Evolutionary conservation across 2,113 vertebrate species (phyloP).

Genomic region (Perca schrenkii): DNA sequence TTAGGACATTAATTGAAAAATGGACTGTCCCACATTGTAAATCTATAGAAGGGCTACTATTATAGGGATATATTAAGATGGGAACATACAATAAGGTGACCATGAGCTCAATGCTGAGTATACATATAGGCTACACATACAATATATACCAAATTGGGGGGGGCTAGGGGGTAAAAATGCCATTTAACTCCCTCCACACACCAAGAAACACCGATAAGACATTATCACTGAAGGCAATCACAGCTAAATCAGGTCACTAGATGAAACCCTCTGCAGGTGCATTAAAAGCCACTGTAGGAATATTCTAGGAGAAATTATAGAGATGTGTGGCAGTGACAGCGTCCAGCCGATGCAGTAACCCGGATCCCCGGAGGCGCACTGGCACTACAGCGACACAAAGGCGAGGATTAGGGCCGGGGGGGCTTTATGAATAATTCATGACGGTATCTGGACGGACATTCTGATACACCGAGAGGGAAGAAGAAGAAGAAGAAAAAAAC

Average conservation of each 20-base stretch:
- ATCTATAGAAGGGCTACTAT: neutral
- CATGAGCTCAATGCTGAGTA: neutral
- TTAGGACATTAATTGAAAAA: neutral
- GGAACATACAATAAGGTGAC: neutral
- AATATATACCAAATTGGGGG: neutral
- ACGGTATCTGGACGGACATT: slow-evolving; percentile 71
- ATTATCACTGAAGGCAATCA: neutral
- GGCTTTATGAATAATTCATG: slow-evolving; percentile 79
- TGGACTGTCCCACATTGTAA: neutral
- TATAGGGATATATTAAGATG: neutral
- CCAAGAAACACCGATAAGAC: neutral
- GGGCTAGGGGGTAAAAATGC: neutral
- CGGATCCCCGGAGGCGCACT: slow-evolving; percentile 66
- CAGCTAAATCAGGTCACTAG: slow-evolving; percentile 31
- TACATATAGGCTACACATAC: too few relatives aligned
- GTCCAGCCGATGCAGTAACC: slow-evolving; percentile 68
- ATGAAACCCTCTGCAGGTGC: neutral
- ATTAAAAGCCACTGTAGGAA: neutral
- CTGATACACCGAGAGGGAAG: slow-evolving; percentile 61
- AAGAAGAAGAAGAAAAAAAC: neutral
- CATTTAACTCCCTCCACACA: neutral
- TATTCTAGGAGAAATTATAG: slow-evolving; percentile 8
- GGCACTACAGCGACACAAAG: slow-evolving; percentile 77
- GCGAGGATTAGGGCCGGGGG: slow-evolving; percentile 73
- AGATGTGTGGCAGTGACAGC: slow-evolving; percentile 58